Evolutionary conservation across 2,888 invertebrate species (phyloP), one percentile per base, ranked within the genome.

Genomic region (Drosophila melanosoma): DNA sequence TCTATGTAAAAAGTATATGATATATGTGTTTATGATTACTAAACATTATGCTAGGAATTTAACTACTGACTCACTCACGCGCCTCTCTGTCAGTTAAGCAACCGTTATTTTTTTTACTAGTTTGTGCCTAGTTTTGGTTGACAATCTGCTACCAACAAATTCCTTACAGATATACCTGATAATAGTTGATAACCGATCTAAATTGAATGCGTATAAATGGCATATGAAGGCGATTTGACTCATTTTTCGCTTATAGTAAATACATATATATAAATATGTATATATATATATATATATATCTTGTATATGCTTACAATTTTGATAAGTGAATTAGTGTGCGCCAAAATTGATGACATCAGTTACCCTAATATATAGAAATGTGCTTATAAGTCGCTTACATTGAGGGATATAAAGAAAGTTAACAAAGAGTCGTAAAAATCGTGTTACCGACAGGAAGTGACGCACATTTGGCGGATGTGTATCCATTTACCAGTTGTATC

Each of bases 151-250:
- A 68, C 48, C 52, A 70, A 67, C 48, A 69, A 79, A 73, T 80
- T 73, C 70, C 59, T 74, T 61, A 49, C 58, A 62, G 57, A 70
- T 40, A 40, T 10, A 71, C 79, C 75, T 74, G 77, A 85, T 80
- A 85, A 77, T 35, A 73, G 60, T 51, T 76, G 85, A 88, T 85
- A 87, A 74, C 71, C 36, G 74, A 81, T 80, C 23, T 45, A 45
- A 36, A 85, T 57, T 71, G 54, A 71, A 57, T 71, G 65, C 73
- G 42, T 51, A 59, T 59, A 66, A 65, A 54, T 17, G 54, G 36
- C 26, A 53, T 62, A 73, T 68, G 49, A 69, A 70, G 60, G 69
- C 53, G 45, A 69, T 58, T 77, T 87, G 87, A 84, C 81, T 87
- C 84, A 86, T 72, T 38, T 26, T n/a, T n/a, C 57, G 52, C 69